Percentiles rank a stretch among this genome's conserved stretches.
Evolutionary conservation across 23 tunicate genomes (phyloP).

Genomic region (Botrylloides violaceus): DNA sequence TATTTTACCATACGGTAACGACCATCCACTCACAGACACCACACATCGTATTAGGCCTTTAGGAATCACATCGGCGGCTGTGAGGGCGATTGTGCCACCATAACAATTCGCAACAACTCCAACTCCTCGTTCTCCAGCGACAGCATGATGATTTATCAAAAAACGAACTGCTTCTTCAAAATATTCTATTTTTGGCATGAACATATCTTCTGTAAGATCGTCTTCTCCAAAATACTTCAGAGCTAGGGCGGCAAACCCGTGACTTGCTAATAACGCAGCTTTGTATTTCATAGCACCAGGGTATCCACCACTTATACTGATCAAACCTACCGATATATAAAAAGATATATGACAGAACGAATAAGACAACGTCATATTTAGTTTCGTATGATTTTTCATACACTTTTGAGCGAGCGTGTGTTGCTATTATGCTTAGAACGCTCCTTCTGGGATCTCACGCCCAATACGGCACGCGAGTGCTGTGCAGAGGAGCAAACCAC

Average conservation of each 20-base stretch:
- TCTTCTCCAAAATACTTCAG: constrained; percentile 16
- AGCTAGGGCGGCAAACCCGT: constrained; percentile 14
- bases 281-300: constrained; percentile 19
- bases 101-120: constrained; percentile 15
- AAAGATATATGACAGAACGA: too few species aligned
- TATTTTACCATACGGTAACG: background rate
- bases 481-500: too few species aligned
- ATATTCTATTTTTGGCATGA: background rate
- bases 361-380: too few species aligned
- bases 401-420: too few species aligned
- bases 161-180: constrained; percentile 4
- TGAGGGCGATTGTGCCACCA: background rate
- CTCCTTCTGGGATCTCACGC: too few species aligned
- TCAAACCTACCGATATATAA: background rate
- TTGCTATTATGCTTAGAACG: too few species aligned
- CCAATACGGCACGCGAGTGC: too few species aligned
- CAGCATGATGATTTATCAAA: background rate
- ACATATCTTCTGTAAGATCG: background rate
- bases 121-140: constrained; percentile 2
- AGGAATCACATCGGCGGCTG: background rate
- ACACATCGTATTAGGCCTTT: constrained; percentile 9
- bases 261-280: constrained; percentile 11
- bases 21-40: background rate
- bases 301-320: constrained; percentile 13
- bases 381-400: too few species aligned